A percentile compares a stretch with the other conserved stretches of the same genome.
Evolutionary conservation across 2,113 vertebrate genomes (phyloP).

Genomic region (Oryzias celebensis): DNA sequence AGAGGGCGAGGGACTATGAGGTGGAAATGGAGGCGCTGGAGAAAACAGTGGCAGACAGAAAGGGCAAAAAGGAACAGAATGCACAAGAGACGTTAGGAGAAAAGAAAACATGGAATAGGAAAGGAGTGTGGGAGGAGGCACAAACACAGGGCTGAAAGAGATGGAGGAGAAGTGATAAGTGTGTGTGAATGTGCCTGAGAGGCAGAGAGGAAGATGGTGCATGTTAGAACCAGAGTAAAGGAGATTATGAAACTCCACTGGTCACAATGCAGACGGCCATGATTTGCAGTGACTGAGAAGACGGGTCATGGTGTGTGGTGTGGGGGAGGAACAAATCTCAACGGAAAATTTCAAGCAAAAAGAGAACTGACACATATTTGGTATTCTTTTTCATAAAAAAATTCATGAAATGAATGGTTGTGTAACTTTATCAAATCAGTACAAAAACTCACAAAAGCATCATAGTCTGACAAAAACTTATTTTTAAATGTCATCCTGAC

Average conservation of each 20-base stretch:
- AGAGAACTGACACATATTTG: neutral
- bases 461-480: too few species aligned
- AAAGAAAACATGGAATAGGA: conserved; percentile 20
- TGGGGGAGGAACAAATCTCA: neutral
- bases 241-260: conserved; percentile 51
- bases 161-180: conserved; percentile 43
- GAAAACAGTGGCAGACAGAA: conserved; percentile 47
- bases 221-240: conserved; percentile 23
- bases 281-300: conserved; percentile 47
- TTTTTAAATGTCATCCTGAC: too few species aligned
- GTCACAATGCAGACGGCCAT: conserved; percentile 45
- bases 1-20: conserved; percentile 30
- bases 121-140: conserved; percentile 6
- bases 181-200: conserved; percentile 31
- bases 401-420: neutral
- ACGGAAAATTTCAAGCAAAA: neutral
- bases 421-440: neutral
- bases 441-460: too few species aligned
- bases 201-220: conserved; percentile 10
- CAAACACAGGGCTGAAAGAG: conserved; percentile 31
- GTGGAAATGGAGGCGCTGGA: conserved; percentile 32
- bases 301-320: conserved; percentile 10
- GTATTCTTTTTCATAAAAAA: neutral
- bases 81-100: conserved; percentile 34
- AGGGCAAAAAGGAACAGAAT: conserved; percentile 43